Evolutionary conservation across 2,888 invertebrate species (phyloP), one percentile per base, ranked within the genome.

Genomic region (Microctonus aethiopoides): DNA sequence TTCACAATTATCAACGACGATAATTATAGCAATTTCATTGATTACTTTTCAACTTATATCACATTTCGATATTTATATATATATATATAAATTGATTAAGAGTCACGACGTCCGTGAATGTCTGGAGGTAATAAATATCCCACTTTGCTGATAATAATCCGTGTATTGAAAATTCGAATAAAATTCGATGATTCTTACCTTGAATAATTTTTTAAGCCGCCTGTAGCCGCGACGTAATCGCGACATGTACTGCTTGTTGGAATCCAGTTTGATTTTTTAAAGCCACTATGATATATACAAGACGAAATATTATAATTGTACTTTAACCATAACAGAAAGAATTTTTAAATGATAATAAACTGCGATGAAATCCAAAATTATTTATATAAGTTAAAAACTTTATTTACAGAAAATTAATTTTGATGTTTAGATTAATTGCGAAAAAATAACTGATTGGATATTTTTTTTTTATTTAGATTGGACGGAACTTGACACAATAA

Each of bases 201-300:
- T 86, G 81, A 86, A 86, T 76, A 86, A 79, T 79, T 85, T 84
- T 80, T 86, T 86, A 83, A 86, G 84, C 79, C 85, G 83, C 80
- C 83, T 82, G 80, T 86, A 86, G 84, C 86, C 86, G 85, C 86
- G 86, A 85, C 84, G 84, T 78, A 86, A 83, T 84, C 86, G 86
- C 86, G 85, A 86, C 85, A 85, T 81, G 82, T 82, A 86, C 79
- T 86, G 86, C 84, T 86, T 85, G 83, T 85, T 86, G 86, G 86
- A 85, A 86, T 86, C 86, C 86, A 86, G 86, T 83, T 86, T 86
- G 86, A 84, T 78, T 81, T 81, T 79, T 85, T 84, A 81, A 83
- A 84, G 84, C 84, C 86, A 86, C 85, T 81, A 80, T 83, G 77
- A 80, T 74, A 71, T 75, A 62, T 51, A 5, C 32, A 46, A 61